Conservation (phyloP, 2,113 vertebrate genomes). For the Thinocorus orbignyianus region DNA sequence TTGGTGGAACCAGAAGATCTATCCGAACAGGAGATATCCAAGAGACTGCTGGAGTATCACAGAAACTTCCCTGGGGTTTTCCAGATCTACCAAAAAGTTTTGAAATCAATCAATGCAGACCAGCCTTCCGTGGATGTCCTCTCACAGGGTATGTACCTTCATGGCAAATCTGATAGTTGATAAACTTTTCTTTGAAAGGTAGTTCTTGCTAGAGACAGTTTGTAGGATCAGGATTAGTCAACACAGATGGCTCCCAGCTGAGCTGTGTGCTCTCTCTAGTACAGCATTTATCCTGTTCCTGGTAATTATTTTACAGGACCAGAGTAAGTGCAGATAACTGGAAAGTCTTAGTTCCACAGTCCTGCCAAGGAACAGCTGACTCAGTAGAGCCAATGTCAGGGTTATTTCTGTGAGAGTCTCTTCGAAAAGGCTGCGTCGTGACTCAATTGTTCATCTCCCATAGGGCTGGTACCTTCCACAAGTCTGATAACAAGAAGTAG, state of each 20-base stretch:
- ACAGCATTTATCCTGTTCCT: background rate
- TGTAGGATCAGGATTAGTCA: background rate
- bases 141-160: constrained; percentile 77
- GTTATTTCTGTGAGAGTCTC: background rate
- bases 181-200: background rate
- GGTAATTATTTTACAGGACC: background rate
- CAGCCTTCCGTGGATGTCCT: constrained; percentile 86
- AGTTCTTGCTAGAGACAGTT: background rate
- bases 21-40: constrained; percentile 69
- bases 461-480: background rate
- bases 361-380: background rate
- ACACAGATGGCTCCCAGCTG: background rate
- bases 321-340: background rate
- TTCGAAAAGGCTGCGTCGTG: background rate
- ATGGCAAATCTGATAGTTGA: background rate
- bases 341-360: background rate
- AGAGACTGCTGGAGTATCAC: constrained; percentile 74
- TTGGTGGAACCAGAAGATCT: constrained; percentile 60
- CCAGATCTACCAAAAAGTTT: constrained; percentile 75
- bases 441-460: background rate
- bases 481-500: background rate
- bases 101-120: constrained; percentile 81
- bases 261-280: background rate
- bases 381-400: background rate
- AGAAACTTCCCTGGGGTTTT: constrained; percentile 76